These are phyloP conservation scores for Amblyopsis hoosieri DNA, from an alignment of 2,797 vertebrate genomes.

Conservation along the genomic window DNA sequence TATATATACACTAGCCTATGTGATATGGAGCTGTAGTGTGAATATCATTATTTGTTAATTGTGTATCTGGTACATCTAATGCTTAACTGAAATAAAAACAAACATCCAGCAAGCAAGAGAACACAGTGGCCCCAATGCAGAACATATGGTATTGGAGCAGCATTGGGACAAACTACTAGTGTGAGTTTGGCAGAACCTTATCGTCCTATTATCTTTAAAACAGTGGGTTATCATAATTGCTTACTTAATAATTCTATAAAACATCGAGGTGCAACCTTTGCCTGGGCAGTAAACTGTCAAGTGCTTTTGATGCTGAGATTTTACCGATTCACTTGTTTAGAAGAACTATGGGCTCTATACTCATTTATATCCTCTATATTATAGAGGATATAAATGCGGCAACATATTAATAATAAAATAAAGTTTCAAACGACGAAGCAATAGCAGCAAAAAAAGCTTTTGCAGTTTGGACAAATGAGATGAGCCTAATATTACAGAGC, in stretches of 20 bases:
- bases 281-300: conserved; percentile 76
- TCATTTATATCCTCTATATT: background rate
- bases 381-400: conserved; percentile 19
- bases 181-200: conserved; percentile 68
- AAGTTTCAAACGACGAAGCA: no score
- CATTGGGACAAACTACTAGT: conserved; percentile 56
- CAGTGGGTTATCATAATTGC: conserved; percentile 82
- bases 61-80: conserved; percentile 24
- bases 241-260: conserved; percentile 90
- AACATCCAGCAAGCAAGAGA: conserved; percentile 23
- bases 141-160: conserved; percentile 61
- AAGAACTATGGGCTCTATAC: no score
- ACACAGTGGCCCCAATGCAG: conserved; percentile 33
- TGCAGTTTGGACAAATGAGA: no score
- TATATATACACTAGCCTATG: conserved; percentile 63
- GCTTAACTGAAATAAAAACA: conserved; percentile 34
- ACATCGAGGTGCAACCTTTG: conserved; percentile 69
- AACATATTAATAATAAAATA: no score
- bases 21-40: conserved; percentile 1
- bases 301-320: conserved; percentile 70
- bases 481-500: no score
- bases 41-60: conserved; percentile 6
- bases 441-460: no score
- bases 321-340: no score
- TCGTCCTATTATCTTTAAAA: conserved; percentile 84